Conservation (phyloP, 1,140 invertebrate species). For the Epicauta chinensis region DNA sequence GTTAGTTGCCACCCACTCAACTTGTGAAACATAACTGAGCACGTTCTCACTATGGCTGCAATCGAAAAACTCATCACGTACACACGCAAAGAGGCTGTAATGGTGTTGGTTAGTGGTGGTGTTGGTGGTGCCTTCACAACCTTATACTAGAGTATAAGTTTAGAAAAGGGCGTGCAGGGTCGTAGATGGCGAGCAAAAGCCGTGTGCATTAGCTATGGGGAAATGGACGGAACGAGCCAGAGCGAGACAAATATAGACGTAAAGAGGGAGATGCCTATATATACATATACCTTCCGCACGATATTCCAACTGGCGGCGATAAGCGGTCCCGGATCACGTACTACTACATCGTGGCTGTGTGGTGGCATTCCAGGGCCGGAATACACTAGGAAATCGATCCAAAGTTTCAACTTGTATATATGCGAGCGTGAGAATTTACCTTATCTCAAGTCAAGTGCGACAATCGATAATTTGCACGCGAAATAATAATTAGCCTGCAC, state of each 20-base stretch:
- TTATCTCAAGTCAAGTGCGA: no score
- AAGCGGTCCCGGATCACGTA: conserved; percentile 26
- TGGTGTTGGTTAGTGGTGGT: no score
- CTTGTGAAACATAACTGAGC: conserved; percentile 1
- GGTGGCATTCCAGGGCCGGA: no score
- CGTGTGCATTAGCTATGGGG: not conserved
- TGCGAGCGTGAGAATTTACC: no score
- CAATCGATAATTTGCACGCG: no score
- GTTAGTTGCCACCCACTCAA: no score
- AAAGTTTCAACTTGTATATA: no score
- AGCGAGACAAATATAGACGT: conserved; percentile 12
- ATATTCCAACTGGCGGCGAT: conserved; percentile 19
- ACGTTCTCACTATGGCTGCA: conserved; percentile 1
- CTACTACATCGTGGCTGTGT: conserved; percentile 2
- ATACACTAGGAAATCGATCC: no score
- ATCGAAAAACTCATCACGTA: conserved; percentile 8
- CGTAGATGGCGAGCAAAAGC: not conserved
- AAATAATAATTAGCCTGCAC: no score
- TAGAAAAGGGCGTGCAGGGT: not conserved
- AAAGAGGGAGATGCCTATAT: not conserved
- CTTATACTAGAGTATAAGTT: no score
- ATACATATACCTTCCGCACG: no score
- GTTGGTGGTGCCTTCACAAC: no score
- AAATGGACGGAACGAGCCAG: not conserved
- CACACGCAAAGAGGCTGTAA: not conserved